A percentile compares a stretch with the other conserved stretches of the same genome.
Evolutionary conservation across 2,888 invertebrate genomes (phyloP).

Genomic region (Brachynemurus nebulosus): DNA sequence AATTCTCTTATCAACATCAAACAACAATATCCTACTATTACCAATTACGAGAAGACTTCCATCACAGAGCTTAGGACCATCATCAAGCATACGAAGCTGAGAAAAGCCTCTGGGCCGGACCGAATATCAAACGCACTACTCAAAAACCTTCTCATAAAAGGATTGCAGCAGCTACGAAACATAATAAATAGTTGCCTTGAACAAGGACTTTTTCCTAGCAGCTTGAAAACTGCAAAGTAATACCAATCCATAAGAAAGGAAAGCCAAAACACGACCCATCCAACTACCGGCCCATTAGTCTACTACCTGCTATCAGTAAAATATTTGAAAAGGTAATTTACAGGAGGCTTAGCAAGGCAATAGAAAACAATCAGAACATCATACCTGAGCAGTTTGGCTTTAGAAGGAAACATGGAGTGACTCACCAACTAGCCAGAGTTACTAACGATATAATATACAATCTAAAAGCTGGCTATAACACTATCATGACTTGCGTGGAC

Average conservation of each 20-base stretch:
- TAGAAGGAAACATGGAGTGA: conserved; percentile 18
- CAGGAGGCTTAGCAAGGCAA: conserved; percentile 9
- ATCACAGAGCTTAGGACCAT: neutral
- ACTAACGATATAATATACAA: conserved; percentile 16
- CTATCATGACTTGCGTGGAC: conserved; percentile 22
- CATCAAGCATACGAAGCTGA: neutral
- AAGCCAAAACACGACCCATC: conserved; percentile 11
- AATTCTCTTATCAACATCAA: too few species aligned
- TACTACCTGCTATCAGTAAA: conserved; percentile 18
- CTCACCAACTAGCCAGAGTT: conserved; percentile 18
- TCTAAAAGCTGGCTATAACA: conserved; percentile 17
- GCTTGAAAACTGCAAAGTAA: conserved; percentile 13
- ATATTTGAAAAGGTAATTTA: conserved; percentile 17
- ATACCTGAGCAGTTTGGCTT: conserved; percentile 21
- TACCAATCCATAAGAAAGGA: conserved; percentile 11
- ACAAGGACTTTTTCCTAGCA: conserved; percentile 11
- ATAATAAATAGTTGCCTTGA: conserved; percentile 12
- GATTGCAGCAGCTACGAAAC: conserved; percentile 7
- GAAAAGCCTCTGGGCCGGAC: conserved; percentile 11
- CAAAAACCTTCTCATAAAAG: conserved; percentile 8
- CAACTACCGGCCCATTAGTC: conserved; percentile 21
- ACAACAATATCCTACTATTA: too few species aligned
- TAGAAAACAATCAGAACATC: conserved; percentile 12
- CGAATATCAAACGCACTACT: conserved; percentile 7
- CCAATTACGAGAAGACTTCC: too few species aligned